Evolutionary conservation across 1,140 invertebrate genomes (phyloP), one percentile per base, ranked within the genome.

Genomic region (Bilobella aurantiaca): DNA sequence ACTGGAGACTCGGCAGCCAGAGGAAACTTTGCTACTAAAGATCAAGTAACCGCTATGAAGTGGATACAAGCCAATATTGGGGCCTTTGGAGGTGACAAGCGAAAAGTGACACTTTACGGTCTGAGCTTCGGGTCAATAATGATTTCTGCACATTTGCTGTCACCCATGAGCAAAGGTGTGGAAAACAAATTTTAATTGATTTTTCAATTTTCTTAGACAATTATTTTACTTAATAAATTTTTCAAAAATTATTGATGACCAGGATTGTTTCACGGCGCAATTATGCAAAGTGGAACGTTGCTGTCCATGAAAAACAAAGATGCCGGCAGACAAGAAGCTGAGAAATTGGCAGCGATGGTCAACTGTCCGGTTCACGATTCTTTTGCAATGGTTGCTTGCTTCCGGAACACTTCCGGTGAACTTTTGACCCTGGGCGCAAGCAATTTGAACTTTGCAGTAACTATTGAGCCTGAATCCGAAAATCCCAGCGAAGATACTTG

Each of bases 1-100:
- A 72, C 82, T 31, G 77, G 74, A 29, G 74, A 73, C 23, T 74
- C 77, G 31, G 78, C 79, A 42, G 78, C 80, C 0, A 81, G 81
- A 0, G 84, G 83, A 14, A 85, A 85, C 72, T 76, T 78, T 49
- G 84, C 82, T 21, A 65, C 84, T 58, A 80, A 79, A 73, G 83
- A 84, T 69, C 82, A 82, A 72, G 65, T 81, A 14, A 73, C 81
- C 73, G 83, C 80, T 2, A 59, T 80, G 5, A 75, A 78, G 70
- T 80, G 78, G 78, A 58, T 69, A 21, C 74, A 75, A 68, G 72
- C 76, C 31, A 79, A 79, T 62, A 79, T 80, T n/a, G 25, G 31
- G 18, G 1, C 46, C 18, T 71, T 69, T 62, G 66, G 62, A 1
- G 69, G 63, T 18, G 30, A 65, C 62, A 49, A 61, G 1, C 37